Conservation (phyloP, 2,797 vertebrate species). For the Muscicapa comitata region DNA sequence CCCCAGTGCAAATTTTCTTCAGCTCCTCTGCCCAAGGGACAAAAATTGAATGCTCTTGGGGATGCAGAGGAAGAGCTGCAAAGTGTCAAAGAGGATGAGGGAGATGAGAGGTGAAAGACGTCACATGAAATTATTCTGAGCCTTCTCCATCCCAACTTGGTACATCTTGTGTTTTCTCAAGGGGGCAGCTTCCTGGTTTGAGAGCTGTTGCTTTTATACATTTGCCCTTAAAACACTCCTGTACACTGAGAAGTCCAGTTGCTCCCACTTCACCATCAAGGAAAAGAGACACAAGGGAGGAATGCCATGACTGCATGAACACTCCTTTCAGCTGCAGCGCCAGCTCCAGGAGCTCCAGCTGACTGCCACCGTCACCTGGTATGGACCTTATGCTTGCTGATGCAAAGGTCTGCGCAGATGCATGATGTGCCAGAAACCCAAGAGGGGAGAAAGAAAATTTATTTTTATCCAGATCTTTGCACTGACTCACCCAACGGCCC, state of each 20-base stretch:
- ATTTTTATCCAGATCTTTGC: slow-evolving; percentile 45
- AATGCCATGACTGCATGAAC: background rate
- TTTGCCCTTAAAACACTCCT: background rate
- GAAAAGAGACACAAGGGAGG: background rate
- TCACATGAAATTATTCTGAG: background rate
- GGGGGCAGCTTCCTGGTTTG: background rate
- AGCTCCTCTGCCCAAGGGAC: background rate
- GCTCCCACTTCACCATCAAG: background rate
- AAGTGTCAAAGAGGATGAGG: background rate
- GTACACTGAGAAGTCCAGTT: background rate
- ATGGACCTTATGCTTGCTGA: background rate
- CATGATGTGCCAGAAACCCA: background rate
- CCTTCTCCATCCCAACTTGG: background rate
- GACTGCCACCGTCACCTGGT: background rate
- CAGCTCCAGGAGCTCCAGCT: background rate
- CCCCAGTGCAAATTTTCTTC: background rate
- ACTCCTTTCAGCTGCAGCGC: background rate
- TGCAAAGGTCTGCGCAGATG: background rate
- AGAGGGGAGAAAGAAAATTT: background rate
- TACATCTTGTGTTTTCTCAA: background rate
- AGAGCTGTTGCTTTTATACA: background rate
- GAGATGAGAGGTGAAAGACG: background rate
- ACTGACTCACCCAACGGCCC: slow-evolving; percentile 56
- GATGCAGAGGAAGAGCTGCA: background rate
- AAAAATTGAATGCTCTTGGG: background rate